These are phyloP conservation scores for Tetraodon nigroviridis DNA, from an alignment of 2,113 vertebrate species.

Conservation along the genomic window DNA sequence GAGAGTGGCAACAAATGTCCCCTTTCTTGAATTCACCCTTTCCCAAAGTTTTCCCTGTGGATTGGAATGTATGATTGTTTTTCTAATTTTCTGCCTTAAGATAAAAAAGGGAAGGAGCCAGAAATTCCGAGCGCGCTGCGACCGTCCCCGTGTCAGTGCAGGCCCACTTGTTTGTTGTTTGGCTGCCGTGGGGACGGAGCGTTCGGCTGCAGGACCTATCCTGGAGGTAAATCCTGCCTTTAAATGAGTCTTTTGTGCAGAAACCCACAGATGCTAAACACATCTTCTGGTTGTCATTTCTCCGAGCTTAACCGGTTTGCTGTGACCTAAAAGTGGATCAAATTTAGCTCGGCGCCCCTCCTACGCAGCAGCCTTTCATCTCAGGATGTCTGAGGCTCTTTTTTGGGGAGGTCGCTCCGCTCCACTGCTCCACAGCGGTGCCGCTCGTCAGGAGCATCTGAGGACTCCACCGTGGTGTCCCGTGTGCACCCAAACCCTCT, in stretches of 20 bases:
- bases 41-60: too few species aligned
- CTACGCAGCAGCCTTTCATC: constrained; percentile 19
- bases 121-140: too few species aligned
- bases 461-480: not conserved
- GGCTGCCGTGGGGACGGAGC: not conserved
- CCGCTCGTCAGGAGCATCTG: not conserved
- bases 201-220: not conserved
- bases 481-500: not conserved
- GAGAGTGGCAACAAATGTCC: too few species aligned
- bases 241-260: not conserved
- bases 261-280: constrained; percentile 6
- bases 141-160: too few species aligned
- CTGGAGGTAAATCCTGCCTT: not conserved
- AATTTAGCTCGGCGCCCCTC: constrained; percentile 33
- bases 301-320: constrained; percentile 19
- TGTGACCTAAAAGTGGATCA: constrained; percentile 43
- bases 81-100: too few species aligned
- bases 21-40: too few species aligned
- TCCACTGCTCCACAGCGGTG: not conserved
- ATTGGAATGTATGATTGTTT: too few species aligned
- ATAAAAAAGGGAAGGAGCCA: too few species aligned
- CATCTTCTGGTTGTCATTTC: constrained; percentile 24
- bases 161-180: too few species aligned
- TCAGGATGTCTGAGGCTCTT: constrained; percentile 2
- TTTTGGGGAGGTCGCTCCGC: not conserved